Evolutionary conservation across 2,888 invertebrate species (phyloP), one percentile per base, ranked within the genome.

Genomic region (Sinodicranocentrus sp.): DNA sequence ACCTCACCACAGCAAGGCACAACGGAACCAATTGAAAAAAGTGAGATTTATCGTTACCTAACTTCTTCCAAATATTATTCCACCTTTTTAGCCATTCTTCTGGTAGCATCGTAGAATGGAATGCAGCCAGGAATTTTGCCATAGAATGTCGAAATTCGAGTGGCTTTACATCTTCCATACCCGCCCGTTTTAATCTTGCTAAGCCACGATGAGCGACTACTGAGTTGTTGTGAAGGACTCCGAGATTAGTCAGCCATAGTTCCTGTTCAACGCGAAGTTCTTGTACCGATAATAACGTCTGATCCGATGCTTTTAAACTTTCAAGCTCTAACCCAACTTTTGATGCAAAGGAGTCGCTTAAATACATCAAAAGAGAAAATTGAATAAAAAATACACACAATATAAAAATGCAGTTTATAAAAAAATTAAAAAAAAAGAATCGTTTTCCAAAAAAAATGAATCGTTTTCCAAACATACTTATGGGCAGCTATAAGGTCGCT

Each of bases 201-300:
- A 82, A 28, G 6, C 43, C 25, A 17, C 17, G 17, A 1, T 57
- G 67, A 5, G 82, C 28, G 2, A 61, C 17, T 0, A 44, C 13
- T 26, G 21, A 68, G 13, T 67, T 82, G 59, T 75, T 73, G 17
- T 73, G 73, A 1, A 19, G 0, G 0, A 67, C 54, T 21, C 82
- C 82, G 0, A 82, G 43, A 33, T 75, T 67, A 13, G 73, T 44
- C 13, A 82, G 61, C 82, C 82, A 82, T 17, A 82, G 19, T 10
- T 82, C 75, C 43, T 82, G 67, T 8, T 75, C 73, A 2, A 82
- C 73, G n/a, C 82, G 33, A 10, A 67, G 23, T 5, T 44, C 10
- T 25, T 82, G 73, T 25, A 80, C 39, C 5, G 26, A 8, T 23
- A 52, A n/a, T 44, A 80, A 17, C 8, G 44, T 3, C 0, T 52